A percentile compares a stretch with the other conserved stretches of the same genome.
phyloP scores from a whole-genome alignment of 2,113 vertebrate species.

The Lanius ludovicianus region DNA sequence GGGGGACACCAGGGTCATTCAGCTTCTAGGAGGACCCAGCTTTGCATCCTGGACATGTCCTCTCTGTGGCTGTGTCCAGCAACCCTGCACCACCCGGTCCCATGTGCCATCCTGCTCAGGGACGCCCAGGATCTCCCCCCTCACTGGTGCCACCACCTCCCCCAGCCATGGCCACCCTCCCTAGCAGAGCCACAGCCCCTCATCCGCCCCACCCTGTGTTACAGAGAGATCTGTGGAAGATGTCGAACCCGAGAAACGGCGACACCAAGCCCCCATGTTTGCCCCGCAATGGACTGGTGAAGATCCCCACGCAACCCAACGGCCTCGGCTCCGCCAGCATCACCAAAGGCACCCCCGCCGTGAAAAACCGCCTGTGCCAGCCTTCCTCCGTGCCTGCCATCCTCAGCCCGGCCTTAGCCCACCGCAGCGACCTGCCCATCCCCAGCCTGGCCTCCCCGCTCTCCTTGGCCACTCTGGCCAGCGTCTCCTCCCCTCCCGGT shows the following conservation, averaged over 20 bases:
- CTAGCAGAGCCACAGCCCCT: rapidly evolving
- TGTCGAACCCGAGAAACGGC: conserved; percentile 78
- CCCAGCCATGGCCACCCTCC: not conserved
- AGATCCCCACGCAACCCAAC: conserved; percentile 92
- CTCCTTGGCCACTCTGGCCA: conserved; percentile 69
- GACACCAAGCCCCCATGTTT: conserved; percentile 96
- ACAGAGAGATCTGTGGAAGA: conserved; percentile 74
- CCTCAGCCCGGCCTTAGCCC: conserved; percentile 82
- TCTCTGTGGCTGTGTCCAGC: not conserved
- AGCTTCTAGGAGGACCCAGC: not conserved
- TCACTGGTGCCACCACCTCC: rapidly evolving
- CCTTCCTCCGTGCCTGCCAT: conserved; percentile 90
- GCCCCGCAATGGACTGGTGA: conserved; percentile 95
- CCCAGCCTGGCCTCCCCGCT: conserved; percentile 83
- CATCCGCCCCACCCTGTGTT: not conserved
- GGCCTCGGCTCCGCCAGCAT: conserved; percentile 95
- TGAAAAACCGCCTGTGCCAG: conserved; percentile 96
- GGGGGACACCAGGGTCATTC: rapidly evolving
- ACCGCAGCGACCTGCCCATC: conserved; percentile 81
- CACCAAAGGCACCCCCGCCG: conserved; percentile 97
- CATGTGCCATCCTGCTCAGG: not conserved
- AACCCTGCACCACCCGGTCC: rapidly evolving
- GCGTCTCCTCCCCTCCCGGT: conserved; percentile 74
- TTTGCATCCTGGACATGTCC: rapidly evolving
- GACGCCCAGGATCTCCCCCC: not conserved